Base-by-base conservation (phyloP, 2,888 invertebrate species). In the Loripinus fragilis region DNA sequence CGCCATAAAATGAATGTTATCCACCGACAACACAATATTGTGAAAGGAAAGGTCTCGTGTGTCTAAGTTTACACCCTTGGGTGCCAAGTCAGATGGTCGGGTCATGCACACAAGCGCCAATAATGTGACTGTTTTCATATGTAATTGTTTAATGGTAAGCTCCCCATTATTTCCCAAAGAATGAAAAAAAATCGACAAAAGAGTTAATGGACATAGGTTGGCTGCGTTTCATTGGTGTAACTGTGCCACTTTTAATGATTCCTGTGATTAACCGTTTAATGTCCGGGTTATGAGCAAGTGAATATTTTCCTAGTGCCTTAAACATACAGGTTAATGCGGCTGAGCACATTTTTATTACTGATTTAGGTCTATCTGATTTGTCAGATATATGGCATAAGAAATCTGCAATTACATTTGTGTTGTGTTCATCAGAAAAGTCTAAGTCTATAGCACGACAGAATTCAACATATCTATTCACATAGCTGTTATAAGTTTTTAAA, bases 21-120 rank as follows among this genome's bases (percentile, higher is more conserved):
- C 17, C 1, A 23, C 28, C 1, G 71, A 71, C 15, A 71, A n/a
- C 10, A 35, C 3, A 48, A 52, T 48, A 12, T 23, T 15, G 8
- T 15, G 33, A 8, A n/a, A 5, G 15, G 45, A 38, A 15, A 38
- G 55, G 15, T 10, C n/a, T 35, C 23, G 5, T 23, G 38, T 17
- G n/a, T 55, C 55, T n/a, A 42, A 55, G 28, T 35, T 20, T 35
- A 25, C 52, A 25, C 38, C 71, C 38, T 71, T 55, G 15, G 72
- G 72, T 20, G 72, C 64, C 1, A 60, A 28, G 45, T 64, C 72
- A 12, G 72, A 72, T 5, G 72, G 72, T 12, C 72, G 25, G 23
- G 72, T 64, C 72, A 72, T 72, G 15, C 33, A 23, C 10, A 65
- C 65, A 2, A 65, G 20, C 20, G 41, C 65, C 20, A 65, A 8